Evolutionary conservation across 2,113 vertebrate genomes (phyloP).

Genomic region (Carassius gibelio): DNA sequence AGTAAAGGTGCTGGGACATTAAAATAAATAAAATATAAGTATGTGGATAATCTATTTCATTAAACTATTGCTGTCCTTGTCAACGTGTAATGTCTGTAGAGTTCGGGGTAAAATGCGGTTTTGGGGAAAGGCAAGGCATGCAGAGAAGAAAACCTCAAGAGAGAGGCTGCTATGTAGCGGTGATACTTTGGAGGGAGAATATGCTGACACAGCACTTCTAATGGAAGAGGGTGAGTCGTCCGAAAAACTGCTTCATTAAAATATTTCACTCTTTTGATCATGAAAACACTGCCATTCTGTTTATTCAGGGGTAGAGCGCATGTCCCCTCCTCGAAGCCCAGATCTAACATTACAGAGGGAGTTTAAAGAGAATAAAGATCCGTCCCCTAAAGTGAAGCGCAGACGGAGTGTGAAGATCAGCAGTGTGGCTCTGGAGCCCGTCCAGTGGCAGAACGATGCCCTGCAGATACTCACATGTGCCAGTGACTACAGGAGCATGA

Average conservation of each 20-base stretch:
- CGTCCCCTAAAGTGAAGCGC: conserved; percentile 91
- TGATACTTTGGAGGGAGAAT: conserved; percentile 81
- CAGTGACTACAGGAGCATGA: conserved; percentile 93
- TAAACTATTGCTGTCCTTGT: neutral
- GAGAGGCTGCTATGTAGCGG: conserved; percentile 81
- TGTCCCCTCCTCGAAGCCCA: conserved; percentile 86
- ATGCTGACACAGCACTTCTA: conserved; percentile 72
- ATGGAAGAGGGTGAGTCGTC: conserved; percentile 80
- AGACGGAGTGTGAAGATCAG: conserved; percentile 92
- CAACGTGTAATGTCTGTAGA: conserved; percentile 67
- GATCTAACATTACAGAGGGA: conserved; percentile 82
- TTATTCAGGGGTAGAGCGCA: conserved; percentile 70
- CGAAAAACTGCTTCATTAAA: neutral
- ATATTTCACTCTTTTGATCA: neutral
- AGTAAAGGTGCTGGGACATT: neutral
- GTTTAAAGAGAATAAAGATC: conserved; percentile 95
- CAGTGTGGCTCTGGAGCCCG: conserved; percentile 82
- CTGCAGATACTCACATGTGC: conserved; percentile 90
- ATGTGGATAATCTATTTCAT: neutral
- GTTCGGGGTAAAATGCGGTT: conserved; percentile 90
- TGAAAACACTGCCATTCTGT: neutral
- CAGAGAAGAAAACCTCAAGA: conserved; percentile 84
- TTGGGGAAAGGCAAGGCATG: conserved; percentile 89
- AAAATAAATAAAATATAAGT: neutral
- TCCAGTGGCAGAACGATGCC: conserved; percentile 91